Evolutionary conservation across 2,113 vertebrate genomes (phyloP).

Genomic region (Propithecus coquereli): DNA sequence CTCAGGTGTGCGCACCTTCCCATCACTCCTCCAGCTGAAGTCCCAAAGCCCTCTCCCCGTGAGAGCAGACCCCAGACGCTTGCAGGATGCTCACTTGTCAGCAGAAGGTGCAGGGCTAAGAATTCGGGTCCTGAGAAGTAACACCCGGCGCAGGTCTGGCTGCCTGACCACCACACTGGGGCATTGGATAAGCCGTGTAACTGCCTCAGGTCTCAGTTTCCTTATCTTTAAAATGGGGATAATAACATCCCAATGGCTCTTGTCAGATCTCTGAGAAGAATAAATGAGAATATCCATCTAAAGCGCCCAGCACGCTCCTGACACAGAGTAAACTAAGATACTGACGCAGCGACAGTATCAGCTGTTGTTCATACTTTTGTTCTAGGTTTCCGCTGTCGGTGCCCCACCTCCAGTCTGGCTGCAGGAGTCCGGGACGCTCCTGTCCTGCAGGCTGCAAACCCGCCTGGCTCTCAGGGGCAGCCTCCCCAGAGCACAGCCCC

Average conservation of each 20-base stretch:
- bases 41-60: neutral
- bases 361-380: neutral
- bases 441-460: neutral
- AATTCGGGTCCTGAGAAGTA: neutral
- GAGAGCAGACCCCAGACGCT: neutral
- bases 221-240: neutral
- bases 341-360: no score
- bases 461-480: neutral
- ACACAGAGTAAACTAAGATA: neutral
- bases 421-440: neutral
- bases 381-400: neutral
- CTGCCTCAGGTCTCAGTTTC: neutral
- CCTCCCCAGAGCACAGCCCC: neutral
- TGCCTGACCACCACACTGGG: no score
- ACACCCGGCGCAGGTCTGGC: neutral
- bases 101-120: neutral
- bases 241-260: neutral
- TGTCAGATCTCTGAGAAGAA: neutral
- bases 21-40: neutral
- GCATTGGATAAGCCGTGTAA: neutral
- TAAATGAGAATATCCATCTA: fast-evolving
- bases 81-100: neutral
- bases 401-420: neutral
- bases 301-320: neutral
- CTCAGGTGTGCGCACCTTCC: neutral